These are phyloP conservation scores for Caenorhabditis sinica DNA, from an alignment of 2,888 invertebrate species.

Conservation along the genomic window DNA sequence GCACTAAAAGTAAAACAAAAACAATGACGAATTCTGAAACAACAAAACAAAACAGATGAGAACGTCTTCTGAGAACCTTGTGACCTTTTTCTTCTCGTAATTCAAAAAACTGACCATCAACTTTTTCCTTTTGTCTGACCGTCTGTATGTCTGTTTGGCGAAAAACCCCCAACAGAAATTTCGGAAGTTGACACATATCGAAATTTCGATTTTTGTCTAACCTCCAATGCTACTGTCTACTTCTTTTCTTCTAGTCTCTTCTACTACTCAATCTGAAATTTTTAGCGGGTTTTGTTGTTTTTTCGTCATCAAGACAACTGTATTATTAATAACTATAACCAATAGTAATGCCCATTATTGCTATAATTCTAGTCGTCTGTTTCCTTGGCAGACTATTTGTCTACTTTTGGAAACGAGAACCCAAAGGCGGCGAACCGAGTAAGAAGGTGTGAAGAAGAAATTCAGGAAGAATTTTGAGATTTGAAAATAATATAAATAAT, in stretches of 20 bases:
- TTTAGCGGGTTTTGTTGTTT: slow-evolving; percentile 12
- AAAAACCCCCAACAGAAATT: slow-evolving; percentile 14
- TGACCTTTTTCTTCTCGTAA: slow-evolving; percentile 11
- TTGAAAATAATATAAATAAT: not conserved
- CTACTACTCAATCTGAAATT: not conserved
- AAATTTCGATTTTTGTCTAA: not conserved
- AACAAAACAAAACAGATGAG: slow-evolving; percentile 24
- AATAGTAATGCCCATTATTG: slow-evolving; percentile 56
- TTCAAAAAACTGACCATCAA: slow-evolving; percentile 26
- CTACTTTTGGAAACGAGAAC: slow-evolving; percentile 57
- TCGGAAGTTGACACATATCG: slow-evolving; percentile 9
- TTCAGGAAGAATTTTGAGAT: not conserved
- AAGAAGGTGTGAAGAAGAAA: slow-evolving; percentile 33
- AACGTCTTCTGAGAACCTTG: slow-evolving; percentile 24
- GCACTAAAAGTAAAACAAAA: not conserved
- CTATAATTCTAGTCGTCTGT: slow-evolving; percentile 55
- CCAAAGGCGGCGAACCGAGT: slow-evolving; percentile 21
- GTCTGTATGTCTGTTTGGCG: slow-evolving; percentile 36
- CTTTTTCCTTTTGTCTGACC: slow-evolving; percentile 32
- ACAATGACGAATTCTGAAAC: slow-evolving; percentile 30
- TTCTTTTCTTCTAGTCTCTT: slow-evolving; percentile 22
- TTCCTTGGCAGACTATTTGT: slow-evolving; percentile 48
- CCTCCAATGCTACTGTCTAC: slow-evolving; percentile 7
- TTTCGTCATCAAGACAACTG: no score
- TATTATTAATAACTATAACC: no score